phyloP scores from a whole-genome alignment of 2,797 vertebrate genomes.

The Typhlichthys subterraneus region DNA sequence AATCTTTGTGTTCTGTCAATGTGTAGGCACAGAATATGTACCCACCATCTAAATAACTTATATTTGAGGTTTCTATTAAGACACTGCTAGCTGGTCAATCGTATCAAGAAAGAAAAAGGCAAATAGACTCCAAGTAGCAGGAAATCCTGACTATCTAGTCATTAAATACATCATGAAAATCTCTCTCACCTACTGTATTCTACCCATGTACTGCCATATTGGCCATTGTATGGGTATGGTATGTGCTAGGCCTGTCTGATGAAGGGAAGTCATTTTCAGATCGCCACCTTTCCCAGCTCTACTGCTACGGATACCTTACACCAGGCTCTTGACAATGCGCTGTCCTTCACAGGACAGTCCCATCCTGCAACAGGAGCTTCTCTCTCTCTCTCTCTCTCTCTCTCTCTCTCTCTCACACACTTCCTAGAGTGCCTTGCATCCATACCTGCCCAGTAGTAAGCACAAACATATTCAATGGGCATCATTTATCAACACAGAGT shows the following conservation, averaged over 20 bases:
- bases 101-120: too few species aligned
- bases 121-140: not conserved
- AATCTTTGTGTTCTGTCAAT: too few species aligned
- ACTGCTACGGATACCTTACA: constrained; percentile 59
- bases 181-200: constrained; percentile 11
- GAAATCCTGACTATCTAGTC: not conserved
- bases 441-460: not conserved
- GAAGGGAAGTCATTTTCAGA: constrained; percentile 45
- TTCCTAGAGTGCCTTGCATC: not conserved
- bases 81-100: too few species aligned
- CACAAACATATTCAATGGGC: not conserved
- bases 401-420: too few species aligned
- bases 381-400: too few species aligned
- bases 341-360: constrained; percentile 32
- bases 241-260: constrained; percentile 33
- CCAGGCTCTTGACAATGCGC: constrained; percentile 41
- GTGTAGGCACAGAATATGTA: too few species aligned
- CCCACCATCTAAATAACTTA: too few species aligned
- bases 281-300: constrained; percentile 17
- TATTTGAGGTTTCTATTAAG: too few species aligned
- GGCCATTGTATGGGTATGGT: constrained; percentile 20
- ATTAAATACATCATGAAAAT: constrained; percentile 6
- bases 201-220: constrained; percentile 38
- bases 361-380: not conserved
- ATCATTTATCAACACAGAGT: not conserved